A percentile compares a stretch with the other conserved stretches of the same genome.
phyloP scores from a whole-genome alignment of 2,113 vertebrate genomes.

The Donacobius atricapilla region DNA sequence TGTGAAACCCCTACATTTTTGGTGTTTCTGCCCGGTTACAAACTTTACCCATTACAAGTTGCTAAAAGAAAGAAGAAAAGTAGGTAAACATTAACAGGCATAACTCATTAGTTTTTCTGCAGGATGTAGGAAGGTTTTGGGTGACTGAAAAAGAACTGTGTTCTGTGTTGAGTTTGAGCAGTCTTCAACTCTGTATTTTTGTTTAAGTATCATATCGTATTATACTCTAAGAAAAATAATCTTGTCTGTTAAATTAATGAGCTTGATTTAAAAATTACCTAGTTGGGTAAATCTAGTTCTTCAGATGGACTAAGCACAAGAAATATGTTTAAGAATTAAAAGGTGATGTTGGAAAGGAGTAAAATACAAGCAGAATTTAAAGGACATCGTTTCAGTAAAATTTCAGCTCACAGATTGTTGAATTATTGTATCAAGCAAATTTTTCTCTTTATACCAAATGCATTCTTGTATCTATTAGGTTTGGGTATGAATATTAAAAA shows the following conservation, averaged over 20 bases:
- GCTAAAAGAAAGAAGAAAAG: neutral
- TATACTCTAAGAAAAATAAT: neutral
- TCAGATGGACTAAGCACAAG: neutral
- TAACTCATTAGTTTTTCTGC: neutral
- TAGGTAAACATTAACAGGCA: neutral
- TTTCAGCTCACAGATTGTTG: neutral
- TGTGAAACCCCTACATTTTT: too few relatives aligned
- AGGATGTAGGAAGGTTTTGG: neutral
- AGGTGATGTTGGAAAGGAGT: neutral
- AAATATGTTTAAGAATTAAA: neutral
- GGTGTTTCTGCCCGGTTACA: too few relatives aligned
- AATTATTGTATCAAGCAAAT: neutral
- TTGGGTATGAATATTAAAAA: neutral
- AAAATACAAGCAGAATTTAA: neutral
- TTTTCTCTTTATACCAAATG: neutral
- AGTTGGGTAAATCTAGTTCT: neutral
- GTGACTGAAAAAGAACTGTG: neutral
- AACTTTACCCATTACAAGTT: too few relatives aligned
- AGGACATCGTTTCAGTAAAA: neutral
- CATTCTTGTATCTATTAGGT: neutral
- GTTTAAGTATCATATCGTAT: neutral
- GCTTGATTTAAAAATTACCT: neutral
- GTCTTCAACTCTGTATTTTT: neutral
- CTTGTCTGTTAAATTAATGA: neutral
- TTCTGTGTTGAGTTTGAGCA: neutral